Conservation (phyloP, 2,797 vertebrate species). For the Staurois parvus region DNA sequence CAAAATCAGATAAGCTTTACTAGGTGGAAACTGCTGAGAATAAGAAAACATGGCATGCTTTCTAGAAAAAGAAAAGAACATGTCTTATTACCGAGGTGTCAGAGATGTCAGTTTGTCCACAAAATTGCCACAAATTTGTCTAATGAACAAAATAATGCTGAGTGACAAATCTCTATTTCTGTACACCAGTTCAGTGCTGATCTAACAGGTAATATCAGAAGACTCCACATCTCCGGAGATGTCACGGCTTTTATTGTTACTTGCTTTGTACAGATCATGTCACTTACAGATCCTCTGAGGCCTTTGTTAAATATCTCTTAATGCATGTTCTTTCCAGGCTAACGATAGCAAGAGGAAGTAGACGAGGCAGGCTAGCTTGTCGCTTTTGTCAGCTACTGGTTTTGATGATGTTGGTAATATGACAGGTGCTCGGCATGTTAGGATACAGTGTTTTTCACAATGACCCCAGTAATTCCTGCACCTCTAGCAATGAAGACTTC, state of each 20-base stretch:
- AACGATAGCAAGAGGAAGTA: conserved; percentile 63
- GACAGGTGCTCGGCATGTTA: conserved; percentile 52
- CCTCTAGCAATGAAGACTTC: conserved; percentile 23
- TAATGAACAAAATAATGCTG: conserved; percentile 54
- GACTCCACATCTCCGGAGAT: conserved; percentile 60
- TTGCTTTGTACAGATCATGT: conserved; percentile 60
- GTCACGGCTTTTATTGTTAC: conserved; percentile 46
- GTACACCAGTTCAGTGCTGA: conserved; percentile 46
- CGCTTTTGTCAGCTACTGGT: conserved; percentile 62
- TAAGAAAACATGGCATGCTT: conserved; percentile 9
- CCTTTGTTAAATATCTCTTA: conserved; percentile 64
- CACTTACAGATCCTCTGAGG: conserved; percentile 61
- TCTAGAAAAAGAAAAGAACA: too few relatives aligned
- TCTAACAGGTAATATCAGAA: conserved; percentile 53
- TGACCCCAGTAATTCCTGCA: conserved; percentile 33
- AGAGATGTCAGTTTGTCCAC: conserved; percentile 54
- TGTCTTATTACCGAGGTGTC: conserved; percentile 41
- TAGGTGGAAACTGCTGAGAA: conserved; percentile 41
- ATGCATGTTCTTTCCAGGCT: conserved; percentile 52
- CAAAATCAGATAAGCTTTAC: not conserved
- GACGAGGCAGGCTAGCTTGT: conserved; percentile 63
- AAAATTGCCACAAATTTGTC: conserved; percentile 51
- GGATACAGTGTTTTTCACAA: conserved; percentile 26
- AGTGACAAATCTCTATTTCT: conserved; percentile 60
- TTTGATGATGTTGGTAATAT: conserved; percentile 48